Base-by-base conservation (phyloP, 2,113 vertebrate species). In the Microcebus murinus region DNA sequence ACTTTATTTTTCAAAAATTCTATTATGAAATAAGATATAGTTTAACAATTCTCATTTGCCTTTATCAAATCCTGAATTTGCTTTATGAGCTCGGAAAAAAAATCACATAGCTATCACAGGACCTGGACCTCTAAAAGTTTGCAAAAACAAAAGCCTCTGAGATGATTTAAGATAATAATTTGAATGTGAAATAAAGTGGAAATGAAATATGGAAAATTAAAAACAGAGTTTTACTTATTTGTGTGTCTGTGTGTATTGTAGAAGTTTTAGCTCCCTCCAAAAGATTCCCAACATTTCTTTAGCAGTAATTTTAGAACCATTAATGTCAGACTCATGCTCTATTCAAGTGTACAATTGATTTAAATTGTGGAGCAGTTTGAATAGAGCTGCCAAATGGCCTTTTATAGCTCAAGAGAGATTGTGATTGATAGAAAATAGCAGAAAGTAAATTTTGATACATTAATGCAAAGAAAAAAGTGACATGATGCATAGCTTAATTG, bases 161-260 rank as follows among this genome's bases (percentile, higher is more conserved):
- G 39, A 87, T 89, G 34, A 90, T 94, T 93, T 96, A 77, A 97
- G 86, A 82, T 92, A 90, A 90, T 77, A 89, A 90, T 84, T 23
- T 93, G 80, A 95, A 96, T 63, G 45, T 96, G 71, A 96, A 98
- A 97, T 97, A 97, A 97, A 98, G 95, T 94, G 91, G 42, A 97
- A 95, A 96, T 91, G 79, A 97, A 94, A 92, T 90, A 61, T 61
- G 39, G 96, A 97, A 89, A 93, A 13, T 55, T 65, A 91, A 95
- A 93, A 95, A 81, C 71, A 97, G 96, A 97, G 87, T 95, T 97
- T 94, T 92, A 96, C 80, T 97, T 96, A 82, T 96, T 97, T 95
- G 79, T 96, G 95, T 96, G 90, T 96, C 31, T 91, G 82, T 95
- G 79, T 90, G 70, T 74, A 93, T 27, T 84, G 18, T 57, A 96